These are phyloP conservation scores for Pseudorectes ferrugineus DNA, from an alignment of 2,113 vertebrate genomes.

Conservation along the genomic window DNA sequence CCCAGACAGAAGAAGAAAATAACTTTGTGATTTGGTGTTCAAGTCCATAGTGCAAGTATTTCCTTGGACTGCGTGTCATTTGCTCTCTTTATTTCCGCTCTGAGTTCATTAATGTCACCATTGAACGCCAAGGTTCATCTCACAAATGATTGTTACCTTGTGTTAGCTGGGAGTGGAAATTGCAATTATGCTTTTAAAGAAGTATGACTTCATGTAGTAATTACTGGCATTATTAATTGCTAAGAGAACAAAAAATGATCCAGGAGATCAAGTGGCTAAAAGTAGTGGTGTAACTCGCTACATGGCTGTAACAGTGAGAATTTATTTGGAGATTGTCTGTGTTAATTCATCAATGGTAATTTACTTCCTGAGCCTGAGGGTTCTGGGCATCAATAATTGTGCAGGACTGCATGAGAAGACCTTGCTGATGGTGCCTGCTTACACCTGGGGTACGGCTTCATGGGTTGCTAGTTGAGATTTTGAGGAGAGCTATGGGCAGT, in stretches of 20 bases:
- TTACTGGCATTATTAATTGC: conserved; percentile 34
- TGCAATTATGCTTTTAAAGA: conserved; percentile 1
- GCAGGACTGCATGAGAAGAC: background rate
- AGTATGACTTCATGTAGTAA: background rate
- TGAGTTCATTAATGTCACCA: background rate
- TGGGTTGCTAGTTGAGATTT: background rate
- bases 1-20: conserved; percentile 18
- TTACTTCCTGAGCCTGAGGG: background rate
- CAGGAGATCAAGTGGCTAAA: background rate
- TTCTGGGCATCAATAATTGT: background rate
- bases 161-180: background rate
- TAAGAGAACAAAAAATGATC: background rate
- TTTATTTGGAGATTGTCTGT: background rate
- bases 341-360: background rate
- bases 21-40: conserved; percentile 10
- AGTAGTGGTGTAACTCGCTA: background rate
- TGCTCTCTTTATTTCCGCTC: background rate
- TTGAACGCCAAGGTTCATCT: background rate
- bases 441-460: background rate
- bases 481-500: background rate
- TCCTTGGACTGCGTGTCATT: background rate
- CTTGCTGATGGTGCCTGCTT: background rate
- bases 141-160: background rate
- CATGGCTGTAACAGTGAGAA: accelerated
- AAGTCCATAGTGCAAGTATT: background rate